Percentiles rank a stretch among this genome's conserved stretches.
Conservation (phyloP, 1,140 invertebrate genomes). For the Cyclargus thomasi region DNA sequence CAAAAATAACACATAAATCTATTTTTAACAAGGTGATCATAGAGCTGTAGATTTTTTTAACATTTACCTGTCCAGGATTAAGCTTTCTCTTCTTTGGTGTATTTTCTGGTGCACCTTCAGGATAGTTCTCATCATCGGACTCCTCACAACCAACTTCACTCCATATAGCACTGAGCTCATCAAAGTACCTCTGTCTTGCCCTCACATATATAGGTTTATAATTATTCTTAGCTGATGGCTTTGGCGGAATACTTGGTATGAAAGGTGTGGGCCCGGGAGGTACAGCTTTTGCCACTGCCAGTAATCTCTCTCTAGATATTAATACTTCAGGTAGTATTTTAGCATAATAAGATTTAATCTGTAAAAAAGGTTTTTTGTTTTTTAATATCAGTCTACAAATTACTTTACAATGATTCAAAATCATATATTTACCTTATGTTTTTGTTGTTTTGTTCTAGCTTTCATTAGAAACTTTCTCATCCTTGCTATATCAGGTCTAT, state of each 20-base stretch:
- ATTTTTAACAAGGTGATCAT: too few relatives aligned
- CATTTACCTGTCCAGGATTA: constrained; percentile 39
- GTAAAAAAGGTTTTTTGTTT: constrained; percentile 29
- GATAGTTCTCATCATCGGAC: constrained; percentile 83
- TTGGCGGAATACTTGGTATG: constrained; percentile 47
- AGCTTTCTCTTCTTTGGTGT: constrained; percentile 45
- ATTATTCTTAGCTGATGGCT: constrained; percentile 48
- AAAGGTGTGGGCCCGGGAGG: constrained; percentile 54
- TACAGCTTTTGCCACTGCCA: constrained; percentile 50
- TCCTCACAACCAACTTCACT: constrained; percentile 80
- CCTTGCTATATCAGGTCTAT: constrained; percentile 77
- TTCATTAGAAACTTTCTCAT: constrained; percentile 72
- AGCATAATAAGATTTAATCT: constrained; percentile 68
- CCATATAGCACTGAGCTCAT: constrained; percentile 72
- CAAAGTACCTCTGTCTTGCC: constrained; percentile 71
- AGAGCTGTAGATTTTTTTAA: too few relatives aligned
- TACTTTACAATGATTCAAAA: not conserved
- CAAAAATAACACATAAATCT: too few relatives aligned
- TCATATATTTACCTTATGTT: constrained; percentile 51
- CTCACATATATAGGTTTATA: constrained; percentile 58
- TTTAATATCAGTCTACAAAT: too few relatives aligned
- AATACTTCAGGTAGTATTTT: constrained; percentile 63
- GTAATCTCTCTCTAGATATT: constrained; percentile 55
- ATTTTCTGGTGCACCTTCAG: constrained; percentile 75
- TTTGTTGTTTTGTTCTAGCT: constrained; percentile 65